Evolutionary conservation across 2,113 vertebrate species (phyloP), one percentile per base, ranked within the genome.

Genomic region (Oxyruncus cristatus): DNA sequence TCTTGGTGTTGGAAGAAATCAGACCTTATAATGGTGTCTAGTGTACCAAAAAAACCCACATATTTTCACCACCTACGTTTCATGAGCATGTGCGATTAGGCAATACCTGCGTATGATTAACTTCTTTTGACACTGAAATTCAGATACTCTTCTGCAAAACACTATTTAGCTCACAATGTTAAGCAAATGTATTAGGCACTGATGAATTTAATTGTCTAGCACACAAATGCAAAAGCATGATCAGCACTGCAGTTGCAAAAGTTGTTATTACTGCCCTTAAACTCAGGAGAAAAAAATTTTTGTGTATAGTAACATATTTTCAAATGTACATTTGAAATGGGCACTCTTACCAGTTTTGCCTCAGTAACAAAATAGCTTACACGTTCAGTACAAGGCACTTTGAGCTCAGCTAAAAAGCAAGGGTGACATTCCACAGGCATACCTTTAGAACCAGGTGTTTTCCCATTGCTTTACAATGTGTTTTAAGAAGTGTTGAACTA

Each of bases 1-100:
- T 73, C 23, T 70, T 70, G 9, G 7, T 19, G 10, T 30, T 63
- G 5, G 9, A 95, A 61, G 39, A 91, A 84, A 46, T 37, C 9
- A 75, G 20, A 52, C 18, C 49, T 65, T 68, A 70, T 70, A 80
- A 77, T 73, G 7, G 1, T n/a, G 65, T 12, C 15, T 65, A 27
- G 11, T 47, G 23, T 47, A 32, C 80, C 68, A 56, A 35, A 42
- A 86, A 70, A 79, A n/a, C 8, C 0, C 2, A 41, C 2, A 0
- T 66, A 7, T 67, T 94, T 75, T 71, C 14, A 61, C 61, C 20
- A 46, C 30, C 8, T 42, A 1, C 58, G 3, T 84, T 89, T 86
- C 39, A 61, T 52, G 35, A 72, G 50, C 11, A 41, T 20, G 42
- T 30, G 4, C 47, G 52, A 83, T 11, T 75, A 30, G 37, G 15